Evolutionary conservation across 2,113 vertebrate species (phyloP).

Genomic region (Podocnemis expansa): DNA sequence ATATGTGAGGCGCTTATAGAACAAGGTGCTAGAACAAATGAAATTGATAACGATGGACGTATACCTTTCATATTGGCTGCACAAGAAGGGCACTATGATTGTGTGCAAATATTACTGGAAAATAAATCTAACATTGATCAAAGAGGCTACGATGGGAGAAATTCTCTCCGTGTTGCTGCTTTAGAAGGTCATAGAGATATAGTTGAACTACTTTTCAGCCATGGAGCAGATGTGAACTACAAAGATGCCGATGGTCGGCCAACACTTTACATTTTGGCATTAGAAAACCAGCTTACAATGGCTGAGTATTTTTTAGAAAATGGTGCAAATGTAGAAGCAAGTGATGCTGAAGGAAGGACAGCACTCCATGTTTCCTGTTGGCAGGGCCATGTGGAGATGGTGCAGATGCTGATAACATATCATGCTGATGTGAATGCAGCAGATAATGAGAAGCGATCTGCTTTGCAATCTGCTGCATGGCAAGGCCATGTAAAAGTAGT

Average conservation of each 20-base stretch:
- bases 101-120: conserved; percentile 93
- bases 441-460: conserved; percentile 95
- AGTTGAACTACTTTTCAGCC: conserved; percentile 92
- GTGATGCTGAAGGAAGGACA: conserved; percentile 93
- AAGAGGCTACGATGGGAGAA: conserved; percentile 95
- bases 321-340: conserved; percentile 92
- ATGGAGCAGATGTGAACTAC: conserved; percentile 90
- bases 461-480: conserved; percentile 96
- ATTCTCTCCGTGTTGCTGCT: conserved; percentile 91
- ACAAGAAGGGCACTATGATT: conserved; percentile 97
- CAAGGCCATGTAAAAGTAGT: conserved; percentile 94
- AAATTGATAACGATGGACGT: conserved; percentile 96
- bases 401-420: conserved; percentile 89
- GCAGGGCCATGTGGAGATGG: conserved; percentile 98
- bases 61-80: conserved; percentile 92
- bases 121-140: conserved; percentile 94
- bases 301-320: conserved; percentile 96
- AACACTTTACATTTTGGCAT: conserved; percentile 94
- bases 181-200: conserved; percentile 95
- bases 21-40: conserved; percentile 94
- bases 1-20: conserved; percentile 97
- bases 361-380: conserved; percentile 98
- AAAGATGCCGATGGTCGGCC: conserved; percentile 97
- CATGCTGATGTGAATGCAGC: conserved; percentile 92
- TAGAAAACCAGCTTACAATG: conserved; percentile 98